Evolutionary conservation across 2,888 invertebrate species (phyloP).

Genomic region (Rhopalosiphum nymphaeae): DNA sequence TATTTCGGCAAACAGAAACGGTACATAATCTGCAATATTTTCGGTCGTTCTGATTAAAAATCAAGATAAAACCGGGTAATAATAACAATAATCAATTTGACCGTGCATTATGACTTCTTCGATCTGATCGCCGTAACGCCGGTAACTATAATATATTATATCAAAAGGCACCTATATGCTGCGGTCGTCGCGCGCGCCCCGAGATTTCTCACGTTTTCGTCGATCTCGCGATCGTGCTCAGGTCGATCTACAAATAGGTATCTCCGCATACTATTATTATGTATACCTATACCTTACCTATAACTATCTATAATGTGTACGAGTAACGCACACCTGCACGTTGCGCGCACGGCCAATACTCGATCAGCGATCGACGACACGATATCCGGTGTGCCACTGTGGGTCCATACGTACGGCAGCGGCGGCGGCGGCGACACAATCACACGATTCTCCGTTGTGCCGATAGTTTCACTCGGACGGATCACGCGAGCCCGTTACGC

Average conservation of each 20-base stretch:
- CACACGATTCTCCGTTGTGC: constrained; percentile 42
- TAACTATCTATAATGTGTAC: background rate
- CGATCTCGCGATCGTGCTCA: constrained; percentile 8
- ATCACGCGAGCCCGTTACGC: constrained; percentile 39
- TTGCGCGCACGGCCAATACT: background rate
- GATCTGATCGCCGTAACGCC: background rate
- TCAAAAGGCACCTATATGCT: background rate
- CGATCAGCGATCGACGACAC: constrained; percentile 40
- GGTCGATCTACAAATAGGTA: background rate
- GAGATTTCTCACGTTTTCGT: constrained; percentile 45
- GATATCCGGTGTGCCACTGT: constrained; percentile 43
- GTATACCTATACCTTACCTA: background rate
- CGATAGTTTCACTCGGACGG: constrained; percentile 36
- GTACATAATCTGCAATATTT: background rate
- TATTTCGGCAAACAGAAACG: background rate
- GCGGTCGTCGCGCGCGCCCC: background rate
- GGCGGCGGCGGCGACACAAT: constrained; percentile 34
- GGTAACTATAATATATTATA: background rate
- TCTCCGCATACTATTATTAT: background rate
- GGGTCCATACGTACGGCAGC: background rate
- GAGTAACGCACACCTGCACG: background rate
- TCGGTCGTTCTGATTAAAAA: background rate
- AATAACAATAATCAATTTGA: background rate
- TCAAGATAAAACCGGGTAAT: background rate
- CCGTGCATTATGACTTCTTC: background rate